Evolutionary conservation across 1,140 invertebrate species (phyloP).

Genomic region (Drosophila nasuta): DNA sequence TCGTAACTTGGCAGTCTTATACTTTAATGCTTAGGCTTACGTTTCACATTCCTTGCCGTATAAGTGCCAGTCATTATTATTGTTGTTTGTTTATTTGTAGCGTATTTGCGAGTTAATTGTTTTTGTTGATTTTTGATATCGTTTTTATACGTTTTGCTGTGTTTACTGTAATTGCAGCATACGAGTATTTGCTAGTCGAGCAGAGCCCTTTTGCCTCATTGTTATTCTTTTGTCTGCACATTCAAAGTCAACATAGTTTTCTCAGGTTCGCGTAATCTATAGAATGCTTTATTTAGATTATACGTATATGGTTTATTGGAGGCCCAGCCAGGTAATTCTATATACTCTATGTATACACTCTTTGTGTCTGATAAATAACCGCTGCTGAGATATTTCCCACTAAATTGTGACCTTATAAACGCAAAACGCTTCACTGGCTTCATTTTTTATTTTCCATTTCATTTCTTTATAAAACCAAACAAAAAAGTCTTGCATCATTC

Average conservation of each 20-base stretch:
- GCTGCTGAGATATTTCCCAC: background rate
- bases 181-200: background rate
- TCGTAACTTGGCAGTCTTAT: too few relatives aligned
- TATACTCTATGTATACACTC: background rate
- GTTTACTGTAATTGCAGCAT: background rate
- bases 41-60: too few relatives aligned
- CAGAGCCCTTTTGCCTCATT: background rate
- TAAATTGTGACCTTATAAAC: conserved; percentile 8
- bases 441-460: background rate
- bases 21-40: too few relatives aligned
- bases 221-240: conserved; percentile 1
- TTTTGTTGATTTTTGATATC: background rate
- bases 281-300: conserved; percentile 32
- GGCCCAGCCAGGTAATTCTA: conserved; percentile 2
- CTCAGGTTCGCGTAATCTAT: conserved; percentile 24
- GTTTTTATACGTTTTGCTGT: background rate
- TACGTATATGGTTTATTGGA: conserved; percentile 14
- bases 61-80: too few relatives aligned
- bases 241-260: conserved; percentile 29
- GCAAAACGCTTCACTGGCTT: background rate
- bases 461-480: background rate
- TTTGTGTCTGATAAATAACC: conserved; percentile 1
- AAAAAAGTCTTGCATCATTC: conserved; percentile 6
- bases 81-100: too few relatives aligned
- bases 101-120: too few relatives aligned